These are phyloP conservation scores for Pterocles gutturalis DNA, from an alignment of 2,113 vertebrate species.

Conservation along the genomic window DNA sequence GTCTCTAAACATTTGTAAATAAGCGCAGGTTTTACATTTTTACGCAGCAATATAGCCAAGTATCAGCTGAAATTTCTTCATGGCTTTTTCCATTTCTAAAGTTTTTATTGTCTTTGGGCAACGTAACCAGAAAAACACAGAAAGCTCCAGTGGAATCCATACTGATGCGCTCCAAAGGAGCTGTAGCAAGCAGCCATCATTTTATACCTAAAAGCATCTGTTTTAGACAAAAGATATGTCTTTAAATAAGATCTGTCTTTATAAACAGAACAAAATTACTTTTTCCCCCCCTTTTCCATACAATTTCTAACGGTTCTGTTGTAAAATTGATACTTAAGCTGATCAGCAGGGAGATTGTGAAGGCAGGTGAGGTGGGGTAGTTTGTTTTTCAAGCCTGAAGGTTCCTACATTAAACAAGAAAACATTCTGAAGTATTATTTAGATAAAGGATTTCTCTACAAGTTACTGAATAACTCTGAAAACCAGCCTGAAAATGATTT, in stretches of 20 bases:
- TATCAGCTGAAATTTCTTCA: neutral
- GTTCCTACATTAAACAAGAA: neutral
- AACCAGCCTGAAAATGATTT: neutral
- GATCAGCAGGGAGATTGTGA: neutral
- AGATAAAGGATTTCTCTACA: neutral
- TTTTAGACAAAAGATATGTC: neutral
- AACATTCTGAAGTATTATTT: neutral
- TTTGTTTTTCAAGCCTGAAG: neutral
- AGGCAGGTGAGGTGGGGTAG: neutral
- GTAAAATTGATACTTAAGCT: neutral
- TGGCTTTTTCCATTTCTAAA: accelerated
- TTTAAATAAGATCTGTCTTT: neutral
- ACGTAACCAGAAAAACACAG: accelerated
- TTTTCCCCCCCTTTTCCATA: neutral
- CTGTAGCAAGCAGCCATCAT: neutral
- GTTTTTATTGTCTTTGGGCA: neutral
- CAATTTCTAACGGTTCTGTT: neutral
- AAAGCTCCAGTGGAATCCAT: neutral
- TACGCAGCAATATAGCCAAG: neutral
- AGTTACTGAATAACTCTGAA: neutral
- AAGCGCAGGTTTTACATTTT: neutral
- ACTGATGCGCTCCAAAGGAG: neutral
- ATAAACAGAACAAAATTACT: neutral
- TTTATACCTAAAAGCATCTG: neutral
- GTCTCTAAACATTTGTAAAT: neutral